Conservation (phyloP, 2,113 vertebrate genomes). For the Pterocles gutturalis region DNA sequence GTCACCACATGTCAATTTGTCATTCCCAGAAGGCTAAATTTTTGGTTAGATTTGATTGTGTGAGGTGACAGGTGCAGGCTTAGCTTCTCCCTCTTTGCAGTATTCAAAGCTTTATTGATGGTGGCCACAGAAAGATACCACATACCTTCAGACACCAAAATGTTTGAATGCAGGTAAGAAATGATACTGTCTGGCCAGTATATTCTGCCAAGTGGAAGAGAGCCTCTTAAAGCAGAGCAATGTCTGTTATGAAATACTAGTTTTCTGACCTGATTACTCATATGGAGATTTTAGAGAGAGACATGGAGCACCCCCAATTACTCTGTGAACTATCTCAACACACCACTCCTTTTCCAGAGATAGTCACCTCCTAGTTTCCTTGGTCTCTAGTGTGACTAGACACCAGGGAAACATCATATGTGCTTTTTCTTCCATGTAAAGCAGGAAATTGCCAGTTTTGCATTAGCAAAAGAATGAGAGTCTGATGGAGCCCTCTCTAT, state of each 20-base stretch:
- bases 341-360: not conserved
- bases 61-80: not conserved
- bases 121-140: not conserved
- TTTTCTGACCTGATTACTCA: not conserved
- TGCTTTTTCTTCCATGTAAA: not conserved
- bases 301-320: not conserved
- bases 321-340: not conserved
- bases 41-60: not conserved
- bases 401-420: not conserved
- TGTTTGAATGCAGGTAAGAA: not conserved
- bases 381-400: not conserved
- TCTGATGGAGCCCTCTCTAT: not conserved
- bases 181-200: not conserved
- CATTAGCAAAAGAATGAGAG: not conserved
- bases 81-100: not conserved
- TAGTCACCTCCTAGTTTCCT: not conserved
- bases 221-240: not conserved
- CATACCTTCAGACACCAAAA: not conserved
- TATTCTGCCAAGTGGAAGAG: not conserved
- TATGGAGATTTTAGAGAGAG: not conserved
- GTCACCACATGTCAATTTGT: not conserved
- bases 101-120: not conserved
- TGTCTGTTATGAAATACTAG: not conserved
- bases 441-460: not conserved
- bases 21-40: not conserved